These are phyloP conservation scores for Synanthedon andrenaeformis DNA, from an alignment of 2,888 invertebrate genomes.

Conservation along the genomic window DNA sequence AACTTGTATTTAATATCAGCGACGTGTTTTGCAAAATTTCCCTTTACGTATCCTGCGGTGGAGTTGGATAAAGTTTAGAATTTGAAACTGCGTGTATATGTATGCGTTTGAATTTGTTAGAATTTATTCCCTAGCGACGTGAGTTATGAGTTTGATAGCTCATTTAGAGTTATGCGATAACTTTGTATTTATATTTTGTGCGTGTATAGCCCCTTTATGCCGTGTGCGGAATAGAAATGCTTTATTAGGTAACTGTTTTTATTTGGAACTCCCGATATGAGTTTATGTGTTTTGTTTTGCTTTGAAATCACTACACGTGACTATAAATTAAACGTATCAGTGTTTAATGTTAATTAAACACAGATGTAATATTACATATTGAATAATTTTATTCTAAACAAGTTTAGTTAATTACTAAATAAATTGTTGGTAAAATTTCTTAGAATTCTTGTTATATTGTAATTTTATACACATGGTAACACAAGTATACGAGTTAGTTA, in stretches of 20 bases:
- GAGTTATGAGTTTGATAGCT: constrained; percentile 25
- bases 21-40: constrained; percentile 52
- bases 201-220: not conserved
- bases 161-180: constrained; percentile 9
- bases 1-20: constrained; percentile 61
- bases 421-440: too few relatives aligned
- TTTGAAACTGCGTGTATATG: constrained; percentile 44
- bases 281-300: not conserved
- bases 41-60: constrained; percentile 26
- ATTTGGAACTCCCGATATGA: not conserved
- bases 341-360: too few relatives aligned
- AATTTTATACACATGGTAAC: constrained; percentile 3
- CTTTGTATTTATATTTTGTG: constrained; percentile 8
- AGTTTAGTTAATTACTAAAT: too few relatives aligned
- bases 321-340: too few relatives aligned
- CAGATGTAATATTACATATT: too few relatives aligned
- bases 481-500: constrained; percentile 24
- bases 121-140: constrained; percentile 20
- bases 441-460: not conserved
- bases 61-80: constrained; percentile 42
- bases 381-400: too few relatives aligned
- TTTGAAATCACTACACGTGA: too few relatives aligned
- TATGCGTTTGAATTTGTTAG: constrained; percentile 32
- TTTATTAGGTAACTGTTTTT: not conserved
- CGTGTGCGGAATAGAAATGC: not conserved